Percentiles rank a stretch among this genome's conserved stretches.
Evolutionary conservation across 2,113 vertebrate species (phyloP).

Genomic region (Anoura caudifer): DNA sequence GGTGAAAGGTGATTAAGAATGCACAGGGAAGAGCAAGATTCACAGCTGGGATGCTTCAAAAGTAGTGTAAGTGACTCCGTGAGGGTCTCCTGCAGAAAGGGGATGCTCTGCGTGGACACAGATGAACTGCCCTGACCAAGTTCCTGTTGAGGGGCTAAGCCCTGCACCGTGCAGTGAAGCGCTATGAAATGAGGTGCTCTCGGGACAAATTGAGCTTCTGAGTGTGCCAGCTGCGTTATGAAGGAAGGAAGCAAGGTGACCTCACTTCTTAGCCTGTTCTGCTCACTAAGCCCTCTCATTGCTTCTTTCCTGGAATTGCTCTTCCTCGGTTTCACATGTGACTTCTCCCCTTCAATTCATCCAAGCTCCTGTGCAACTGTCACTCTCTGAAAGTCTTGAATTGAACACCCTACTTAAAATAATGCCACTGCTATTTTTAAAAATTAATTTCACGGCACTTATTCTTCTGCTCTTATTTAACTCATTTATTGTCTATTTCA

Average conservation of each 20-base stretch:
- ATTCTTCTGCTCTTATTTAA: background rate
- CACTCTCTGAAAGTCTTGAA: background rate
- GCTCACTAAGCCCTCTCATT: no score
- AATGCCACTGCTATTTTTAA: background rate
- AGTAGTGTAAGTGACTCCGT: background rate
- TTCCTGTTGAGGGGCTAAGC: background rate
- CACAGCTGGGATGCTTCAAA: background rate
- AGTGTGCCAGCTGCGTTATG: background rate
- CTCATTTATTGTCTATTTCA: background rate
- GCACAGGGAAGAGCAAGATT: background rate
- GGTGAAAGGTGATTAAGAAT: background rate
- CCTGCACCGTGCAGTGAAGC: background rate
- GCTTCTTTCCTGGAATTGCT: background rate
- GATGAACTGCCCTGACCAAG: background rate
- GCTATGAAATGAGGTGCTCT: background rate
- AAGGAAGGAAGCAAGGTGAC: background rate
- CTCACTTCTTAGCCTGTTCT: background rate
- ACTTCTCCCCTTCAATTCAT: background rate
- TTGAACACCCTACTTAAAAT: background rate
- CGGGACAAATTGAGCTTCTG: background rate
- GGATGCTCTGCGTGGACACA: background rate
- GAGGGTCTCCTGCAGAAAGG: background rate
- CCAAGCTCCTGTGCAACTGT: background rate
- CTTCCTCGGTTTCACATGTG: background rate
- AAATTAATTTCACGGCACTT: background rate